A percentile compares a stretch with the other conserved stretches of the same genome.
Conservation (phyloP, 2,888 invertebrate genomes). For the Temnothorax unifasciatus region DNA sequence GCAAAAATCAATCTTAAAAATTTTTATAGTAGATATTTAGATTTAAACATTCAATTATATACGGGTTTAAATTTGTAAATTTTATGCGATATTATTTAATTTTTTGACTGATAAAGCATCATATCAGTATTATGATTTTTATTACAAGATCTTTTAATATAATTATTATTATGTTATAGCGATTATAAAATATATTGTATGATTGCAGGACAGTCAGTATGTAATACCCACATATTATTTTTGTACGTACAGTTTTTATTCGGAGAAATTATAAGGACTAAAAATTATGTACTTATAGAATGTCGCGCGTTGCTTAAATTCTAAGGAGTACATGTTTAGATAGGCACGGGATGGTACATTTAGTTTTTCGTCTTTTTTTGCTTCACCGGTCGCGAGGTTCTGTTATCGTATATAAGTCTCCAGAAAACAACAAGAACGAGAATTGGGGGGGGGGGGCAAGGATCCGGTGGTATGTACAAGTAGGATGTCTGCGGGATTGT, state of each 20-base stretch:
- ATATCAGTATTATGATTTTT: neutral
- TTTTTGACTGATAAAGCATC: neutral
- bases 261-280: constrained; percentile 75
- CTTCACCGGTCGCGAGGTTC: constrained; percentile 1
- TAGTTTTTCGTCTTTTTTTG: constrained; percentile 8
- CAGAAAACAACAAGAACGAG: constrained; percentile 50
- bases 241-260: constrained; percentile 71
- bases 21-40: neutral
- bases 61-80: neutral
- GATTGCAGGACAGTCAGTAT: neutral
- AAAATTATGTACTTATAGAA: constrained; percentile 66
- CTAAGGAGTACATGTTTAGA: constrained; percentile 59
- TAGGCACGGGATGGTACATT: constrained; percentile 28
- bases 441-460: constrained; percentile 54
- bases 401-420: constrained; percentile 19
- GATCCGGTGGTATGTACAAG: constrained; percentile 74
- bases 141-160: neutral
- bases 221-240: neutral
- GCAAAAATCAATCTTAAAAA: neutral
- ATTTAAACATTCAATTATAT: neutral
- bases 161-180: neutral
- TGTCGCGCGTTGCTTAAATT: constrained; percentile 68
- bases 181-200: neutral
- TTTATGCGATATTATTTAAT: neutral
- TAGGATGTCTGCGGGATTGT: constrained; percentile 54